These are phyloP conservation scores for Thereva unica DNA, from an alignment of 2,888 invertebrate genomes.

Conservation along the genomic window DNA sequence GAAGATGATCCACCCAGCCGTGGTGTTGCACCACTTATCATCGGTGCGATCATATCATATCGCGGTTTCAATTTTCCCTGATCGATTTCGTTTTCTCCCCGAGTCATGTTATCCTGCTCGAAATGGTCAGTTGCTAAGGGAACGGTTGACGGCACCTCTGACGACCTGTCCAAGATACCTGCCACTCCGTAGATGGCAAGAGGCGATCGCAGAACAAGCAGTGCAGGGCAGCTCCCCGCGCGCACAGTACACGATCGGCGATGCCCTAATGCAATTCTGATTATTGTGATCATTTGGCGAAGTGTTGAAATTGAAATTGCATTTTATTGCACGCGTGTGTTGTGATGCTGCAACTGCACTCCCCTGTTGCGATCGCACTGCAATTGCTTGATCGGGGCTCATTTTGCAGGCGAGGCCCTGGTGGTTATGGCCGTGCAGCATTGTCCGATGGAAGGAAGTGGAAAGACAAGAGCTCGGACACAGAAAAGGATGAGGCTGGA, in stretches of 20 bases:
- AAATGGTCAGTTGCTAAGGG: not conserved
- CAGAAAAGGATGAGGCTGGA: constrained; percentile 6
- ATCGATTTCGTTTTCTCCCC: constrained; percentile 26
- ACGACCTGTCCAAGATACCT: constrained; percentile 32
- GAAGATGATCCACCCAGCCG: constrained; percentile 17
- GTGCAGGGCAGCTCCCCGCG: constrained; percentile 13
- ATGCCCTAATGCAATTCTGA: constrained; percentile 38
- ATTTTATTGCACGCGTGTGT: constrained; percentile 41
- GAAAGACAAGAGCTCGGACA: constrained; percentile 33
- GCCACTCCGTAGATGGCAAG: constrained; percentile 26
- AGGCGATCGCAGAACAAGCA: constrained; percentile 40
- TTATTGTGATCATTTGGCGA: constrained; percentile 42
- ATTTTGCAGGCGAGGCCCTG: constrained; percentile 19
- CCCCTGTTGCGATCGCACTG: not conserved
- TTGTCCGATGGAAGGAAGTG: constrained; percentile 23
- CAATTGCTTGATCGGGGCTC: constrained; percentile 23
- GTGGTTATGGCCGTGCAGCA: not conserved
- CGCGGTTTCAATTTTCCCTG: constrained; percentile 30
- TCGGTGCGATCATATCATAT: constrained; percentile 25
- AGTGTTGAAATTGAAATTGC: constrained; percentile 43
- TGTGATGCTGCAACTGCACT: not conserved
- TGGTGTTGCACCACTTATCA: constrained; percentile 24
- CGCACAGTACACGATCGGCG: constrained; percentile 31
- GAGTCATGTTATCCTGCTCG: constrained; percentile 14
- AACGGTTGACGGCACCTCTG: constrained; percentile 6